Evolutionary conservation across 2,888 invertebrate species (phyloP).

Genomic region (Apeira syringaria): DNA sequence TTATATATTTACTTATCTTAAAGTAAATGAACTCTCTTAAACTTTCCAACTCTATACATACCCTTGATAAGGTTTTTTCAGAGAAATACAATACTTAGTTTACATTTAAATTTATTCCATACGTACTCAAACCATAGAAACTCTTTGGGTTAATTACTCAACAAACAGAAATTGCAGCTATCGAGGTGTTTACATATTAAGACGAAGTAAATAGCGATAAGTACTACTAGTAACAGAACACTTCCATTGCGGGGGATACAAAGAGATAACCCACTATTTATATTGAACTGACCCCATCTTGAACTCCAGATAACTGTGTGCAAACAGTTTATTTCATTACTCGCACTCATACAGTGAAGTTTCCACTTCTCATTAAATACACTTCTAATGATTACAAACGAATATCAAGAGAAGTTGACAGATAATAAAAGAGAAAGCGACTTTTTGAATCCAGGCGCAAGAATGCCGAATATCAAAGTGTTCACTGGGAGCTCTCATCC

Average conservation of each 20-base stretch:
- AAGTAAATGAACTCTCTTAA: conserved; percentile 9
- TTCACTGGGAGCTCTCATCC: conserved; percentile 99
- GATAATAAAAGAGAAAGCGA: conserved; percentile 36
- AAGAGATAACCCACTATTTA: conserved; percentile 34
- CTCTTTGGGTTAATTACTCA: background rate
- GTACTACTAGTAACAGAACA: conserved; percentile 33
- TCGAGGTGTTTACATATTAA: conserved; percentile 4
- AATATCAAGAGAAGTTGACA: conserved; percentile 37
- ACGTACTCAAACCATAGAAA: no score
- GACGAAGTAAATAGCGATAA: conserved; percentile 38
- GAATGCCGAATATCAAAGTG: conserved; percentile 99
- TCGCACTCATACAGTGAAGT: conserved; percentile 45
- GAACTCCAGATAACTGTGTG: conserved; percentile 65
- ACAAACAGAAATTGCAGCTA: background rate
- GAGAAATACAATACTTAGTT: no score
- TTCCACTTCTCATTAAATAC: conserved; percentile 39
- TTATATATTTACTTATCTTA: background rate
- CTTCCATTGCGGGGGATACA: conserved; percentile 56
- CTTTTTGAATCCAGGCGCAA: conserved; percentile 54
- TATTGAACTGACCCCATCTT: conserved; percentile 59
- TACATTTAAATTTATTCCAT: no score
- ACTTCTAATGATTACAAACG: conserved; percentile 61
- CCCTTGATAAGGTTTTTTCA: no score
- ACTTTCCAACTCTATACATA: background rate
- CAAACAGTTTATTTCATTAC: conserved; percentile 50